Base-by-base conservation (phyloP, 2,113 vertebrate species). In the Equus quagga region DNA sequence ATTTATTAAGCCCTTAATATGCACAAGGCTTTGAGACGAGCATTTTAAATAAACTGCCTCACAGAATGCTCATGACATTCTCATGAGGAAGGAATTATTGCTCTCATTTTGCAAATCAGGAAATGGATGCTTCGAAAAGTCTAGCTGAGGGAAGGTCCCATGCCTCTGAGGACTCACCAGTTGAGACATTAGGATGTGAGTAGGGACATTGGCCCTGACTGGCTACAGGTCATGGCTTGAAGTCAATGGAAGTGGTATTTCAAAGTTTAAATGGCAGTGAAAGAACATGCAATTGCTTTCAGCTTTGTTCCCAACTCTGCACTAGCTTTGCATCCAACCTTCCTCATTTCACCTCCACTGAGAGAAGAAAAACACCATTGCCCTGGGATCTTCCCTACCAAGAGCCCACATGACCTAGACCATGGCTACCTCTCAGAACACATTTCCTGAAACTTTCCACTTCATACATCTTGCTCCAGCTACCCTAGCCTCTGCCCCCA, bases 1-100 rank as follows among this genome's bases (percentile, higher is more conserved):
- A 96, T 97, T 97, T 97, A 94, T 78, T 92, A 96, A 98, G 8
- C 79, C 54, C 76, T 95, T 96, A 89, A 92, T 95, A 92, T 64
- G 18, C 54, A 33, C 33, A 36, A 46, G 86, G 41, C 44, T 96
- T 21, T 70, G 26, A 86, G 24, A 91, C 51, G 51, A 91, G 13
- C 31, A 70, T 89, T 96, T 97, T 82, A 76, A 96, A 83, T 89
- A 56, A 93, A 95, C 56, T n/a, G 4, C 75, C 41, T 86, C 67
- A 75, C 41, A 65, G 82, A 89, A 54, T 58, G 72, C 17, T 89
- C 62, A 60, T 46, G 28, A n/a, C 56, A 91, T 65, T 80, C 28
- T 88, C 73, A 9, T 3, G 23, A 86, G 41, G 9, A 91, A 85
- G 49, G 51, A 82, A 86, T 19, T 41, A n/a, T 31, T 70, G 46